Percentiles rank a stretch among this genome's conserved stretches.
phyloP scores from a whole-genome alignment of 2,888 invertebrate species.

The Allygus modestus region DNA sequence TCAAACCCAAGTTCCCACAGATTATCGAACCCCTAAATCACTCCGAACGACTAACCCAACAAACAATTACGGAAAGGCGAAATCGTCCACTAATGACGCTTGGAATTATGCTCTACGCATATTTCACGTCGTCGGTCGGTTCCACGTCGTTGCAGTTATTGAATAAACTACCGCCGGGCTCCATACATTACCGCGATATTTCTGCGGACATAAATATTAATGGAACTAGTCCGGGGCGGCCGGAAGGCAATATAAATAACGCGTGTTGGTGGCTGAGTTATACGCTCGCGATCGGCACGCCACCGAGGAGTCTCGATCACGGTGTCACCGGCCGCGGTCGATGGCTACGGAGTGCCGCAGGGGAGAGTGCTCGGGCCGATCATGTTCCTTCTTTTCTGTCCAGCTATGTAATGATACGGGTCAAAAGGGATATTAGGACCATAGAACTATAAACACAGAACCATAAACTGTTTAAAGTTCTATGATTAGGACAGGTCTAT shows the following conservation, averaged over 20 bases:
- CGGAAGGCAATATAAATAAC: constrained; percentile 51
- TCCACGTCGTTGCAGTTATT: constrained; percentile 29
- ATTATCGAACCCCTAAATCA: not conserved
- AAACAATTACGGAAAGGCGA: not conserved
- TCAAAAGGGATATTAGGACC: no score
- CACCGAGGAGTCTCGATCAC: constrained; percentile 11
- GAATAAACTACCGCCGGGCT: constrained; percentile 47
- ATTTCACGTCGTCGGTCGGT: constrained; percentile 7
- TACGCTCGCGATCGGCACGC: constrained; percentile 16
- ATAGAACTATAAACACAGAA: no score
- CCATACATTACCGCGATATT: constrained; percentile 46
- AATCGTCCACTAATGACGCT: not conserved
- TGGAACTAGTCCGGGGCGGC: constrained; percentile 46
- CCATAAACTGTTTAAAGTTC: no score
- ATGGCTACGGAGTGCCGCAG: not conserved
- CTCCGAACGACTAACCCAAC: not conserved
- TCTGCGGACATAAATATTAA: constrained; percentile 46
- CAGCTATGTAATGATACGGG: no score
- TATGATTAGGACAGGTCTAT: no score
- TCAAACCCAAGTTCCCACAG: no score
- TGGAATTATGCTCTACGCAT: not conserved
- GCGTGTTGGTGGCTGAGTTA: constrained; percentile 39
- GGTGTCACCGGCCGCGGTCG: constrained; percentile 13
- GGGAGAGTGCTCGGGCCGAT: not conserved
- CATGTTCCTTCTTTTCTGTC: no score